Conservation (phyloP, 2,888 invertebrate genomes). For the Apamea monoglypha region DNA sequence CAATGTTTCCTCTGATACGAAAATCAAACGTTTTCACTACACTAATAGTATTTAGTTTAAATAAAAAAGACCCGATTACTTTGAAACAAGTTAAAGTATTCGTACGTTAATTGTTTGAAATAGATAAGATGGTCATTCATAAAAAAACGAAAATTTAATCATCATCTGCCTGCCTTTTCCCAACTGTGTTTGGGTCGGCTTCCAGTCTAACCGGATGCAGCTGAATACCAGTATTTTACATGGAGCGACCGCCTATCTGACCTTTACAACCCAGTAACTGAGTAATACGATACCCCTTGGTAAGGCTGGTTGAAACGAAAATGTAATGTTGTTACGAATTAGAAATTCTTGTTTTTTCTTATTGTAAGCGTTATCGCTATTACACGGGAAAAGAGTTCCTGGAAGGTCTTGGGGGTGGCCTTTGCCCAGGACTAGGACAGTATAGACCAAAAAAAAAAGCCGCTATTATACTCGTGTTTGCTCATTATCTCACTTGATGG, state of each 20-base stretch:
- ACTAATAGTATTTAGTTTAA: slow-evolving; percentile 30
- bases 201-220: too few species aligned
- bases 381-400: too few species aligned
- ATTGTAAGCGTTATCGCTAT: neutral
- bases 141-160: neutral
- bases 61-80: slow-evolving; percentile 33
- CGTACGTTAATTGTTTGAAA: slow-evolving; percentile 36
- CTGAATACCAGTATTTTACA: too few species aligned
- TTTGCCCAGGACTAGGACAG: too few species aligned
- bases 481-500: neutral
- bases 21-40: slow-evolving; percentile 38
- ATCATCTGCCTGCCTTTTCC: too few species aligned
- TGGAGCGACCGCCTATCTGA: too few species aligned
- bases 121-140: slow-evolving; percentile 4
- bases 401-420: too few species aligned
- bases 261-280: too few species aligned
- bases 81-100: slow-evolving; percentile 23
- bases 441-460: too few species aligned
- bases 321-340: neutral
- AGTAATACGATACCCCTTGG: too few species aligned
- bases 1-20: slow-evolving; percentile 45
- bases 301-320: neutral
- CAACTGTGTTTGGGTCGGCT: too few species aligned
- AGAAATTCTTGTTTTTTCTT: neutral
- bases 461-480: neutral